phyloP scores from a whole-genome alignment of 2,888 invertebrate genomes.

The Platycnemis pennipes region DNA sequence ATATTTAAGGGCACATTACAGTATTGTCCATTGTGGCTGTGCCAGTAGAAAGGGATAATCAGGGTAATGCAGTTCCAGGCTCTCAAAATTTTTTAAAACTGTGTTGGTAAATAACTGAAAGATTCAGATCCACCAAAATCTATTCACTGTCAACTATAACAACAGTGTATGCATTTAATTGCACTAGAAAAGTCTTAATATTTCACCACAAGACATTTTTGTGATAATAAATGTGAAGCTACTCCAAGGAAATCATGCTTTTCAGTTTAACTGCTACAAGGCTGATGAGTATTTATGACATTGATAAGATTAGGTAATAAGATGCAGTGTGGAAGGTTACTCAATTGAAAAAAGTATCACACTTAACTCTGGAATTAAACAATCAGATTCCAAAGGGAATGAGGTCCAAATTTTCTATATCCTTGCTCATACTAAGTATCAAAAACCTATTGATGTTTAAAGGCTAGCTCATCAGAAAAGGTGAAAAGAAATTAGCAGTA shows the following conservation, averaged over 20 bases:
- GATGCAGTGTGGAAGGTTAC: neutral
- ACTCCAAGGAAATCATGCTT: neutral
- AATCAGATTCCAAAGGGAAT: neutral
- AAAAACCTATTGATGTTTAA: neutral
- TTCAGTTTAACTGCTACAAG: neutral
- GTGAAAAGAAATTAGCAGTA: neutral
- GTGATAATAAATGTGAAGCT: neutral
- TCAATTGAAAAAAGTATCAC: neutral
- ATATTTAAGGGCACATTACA: neutral
- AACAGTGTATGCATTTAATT: neutral
- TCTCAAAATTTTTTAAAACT: neutral
- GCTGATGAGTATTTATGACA: neutral
- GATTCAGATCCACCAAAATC: neutral
- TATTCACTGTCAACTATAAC: neutral
- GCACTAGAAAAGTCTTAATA: neutral
- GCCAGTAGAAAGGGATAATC: slow-evolving; percentile 45
- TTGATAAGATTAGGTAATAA: neutral
- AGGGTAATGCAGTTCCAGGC: slow-evolving; percentile 35
- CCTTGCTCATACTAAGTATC: neutral
- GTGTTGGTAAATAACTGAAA: neutral
- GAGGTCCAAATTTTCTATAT: neutral
- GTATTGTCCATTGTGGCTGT: neutral
- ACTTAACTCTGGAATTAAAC: neutral
- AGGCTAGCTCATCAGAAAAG: neutral
- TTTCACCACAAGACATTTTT: neutral